A percentile compares a stretch with the other conserved stretches of the same genome.
phyloP scores from a whole-genome alignment of 1,140 invertebrate genomes.

The Drosophila truncata region DNA sequence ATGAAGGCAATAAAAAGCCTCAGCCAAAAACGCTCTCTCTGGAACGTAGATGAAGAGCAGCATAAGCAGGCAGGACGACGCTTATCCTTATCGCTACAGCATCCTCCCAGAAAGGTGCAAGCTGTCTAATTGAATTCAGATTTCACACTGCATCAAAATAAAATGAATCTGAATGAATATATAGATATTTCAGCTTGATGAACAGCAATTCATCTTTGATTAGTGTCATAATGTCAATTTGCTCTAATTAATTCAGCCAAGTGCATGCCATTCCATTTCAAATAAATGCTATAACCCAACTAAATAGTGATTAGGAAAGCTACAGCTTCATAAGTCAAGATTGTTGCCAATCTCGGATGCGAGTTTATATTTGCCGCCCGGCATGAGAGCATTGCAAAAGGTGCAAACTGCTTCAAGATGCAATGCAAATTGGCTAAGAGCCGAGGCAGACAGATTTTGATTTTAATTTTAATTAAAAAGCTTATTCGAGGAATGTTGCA shows the following conservation, averaged over 20 bases:
- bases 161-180: background rate
- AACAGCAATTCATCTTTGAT: slow-evolving; percentile 1
- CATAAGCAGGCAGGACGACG: background rate
- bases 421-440: slow-evolving; percentile 37
- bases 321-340: background rate
- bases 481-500: slow-evolving; percentile 38
- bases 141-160: background rate
- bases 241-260: slow-evolving; percentile 4
- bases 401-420: slow-evolving; percentile 38
- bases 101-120: slow-evolving; percentile 19
- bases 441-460: slow-evolving; percentile 46
- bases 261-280: background rate
- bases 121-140: slow-evolving; percentile 9
- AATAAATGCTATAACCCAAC: background rate
- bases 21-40: slow-evolving; percentile 19
- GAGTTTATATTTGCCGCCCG: background rate
- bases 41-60: slow-evolving; percentile 1
- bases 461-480: slow-evolving; percentile 64
- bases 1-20: slow-evolving; percentile 57
- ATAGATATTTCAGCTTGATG: background rate
- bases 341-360: background rate
- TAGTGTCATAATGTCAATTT: background rate
- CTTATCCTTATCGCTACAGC: slow-evolving; percentile 13
- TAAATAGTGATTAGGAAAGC: too few relatives aligned
- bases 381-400: slow-evolving; percentile 7